Evolutionary conservation across 2,888 invertebrate species (phyloP).

Genomic region (Deroplatys truncata): DNA sequence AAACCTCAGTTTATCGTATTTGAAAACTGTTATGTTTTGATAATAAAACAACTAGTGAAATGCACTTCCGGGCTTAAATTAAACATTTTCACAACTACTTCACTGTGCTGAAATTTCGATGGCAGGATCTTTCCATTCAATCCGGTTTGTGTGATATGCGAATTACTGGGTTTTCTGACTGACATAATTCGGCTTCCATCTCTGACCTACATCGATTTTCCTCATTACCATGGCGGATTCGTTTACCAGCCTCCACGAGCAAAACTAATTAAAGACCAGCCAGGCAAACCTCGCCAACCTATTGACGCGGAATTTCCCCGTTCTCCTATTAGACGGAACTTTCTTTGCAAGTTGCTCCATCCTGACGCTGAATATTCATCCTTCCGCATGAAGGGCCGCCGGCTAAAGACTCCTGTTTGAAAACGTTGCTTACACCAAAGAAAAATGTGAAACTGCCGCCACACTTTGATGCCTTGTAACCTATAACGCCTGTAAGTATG

Average conservation of each 20-base stretch:
- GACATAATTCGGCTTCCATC: not conserved
- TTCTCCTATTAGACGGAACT: not conserved
- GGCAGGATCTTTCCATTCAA: no score
- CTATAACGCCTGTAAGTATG: not conserved
- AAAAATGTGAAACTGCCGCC: not conserved
- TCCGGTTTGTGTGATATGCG: no score
- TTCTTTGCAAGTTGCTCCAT: not conserved
- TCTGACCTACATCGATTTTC: not conserved
- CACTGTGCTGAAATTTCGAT: no score
- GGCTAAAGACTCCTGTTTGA: not conserved
- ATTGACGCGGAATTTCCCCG: not conserved
- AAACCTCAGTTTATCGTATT: no score
- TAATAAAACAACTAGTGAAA: no score
- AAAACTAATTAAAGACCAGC: not conserved
- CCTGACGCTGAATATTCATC: not conserved
- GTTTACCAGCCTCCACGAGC: not conserved
- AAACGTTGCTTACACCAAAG: not conserved
- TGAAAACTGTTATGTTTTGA: no score
- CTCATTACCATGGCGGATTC: not conserved
- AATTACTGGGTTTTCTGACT: not conserved
- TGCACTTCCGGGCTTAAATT: no score
- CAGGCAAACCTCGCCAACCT: not conserved
- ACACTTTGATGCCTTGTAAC: not conserved
- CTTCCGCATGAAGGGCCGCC: not conserved
- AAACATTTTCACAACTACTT: no score